Evolutionary conservation across 2,888 invertebrate species (phyloP), one percentile per base, ranked within the genome.

Genomic region (Plebejus argus): DNA sequence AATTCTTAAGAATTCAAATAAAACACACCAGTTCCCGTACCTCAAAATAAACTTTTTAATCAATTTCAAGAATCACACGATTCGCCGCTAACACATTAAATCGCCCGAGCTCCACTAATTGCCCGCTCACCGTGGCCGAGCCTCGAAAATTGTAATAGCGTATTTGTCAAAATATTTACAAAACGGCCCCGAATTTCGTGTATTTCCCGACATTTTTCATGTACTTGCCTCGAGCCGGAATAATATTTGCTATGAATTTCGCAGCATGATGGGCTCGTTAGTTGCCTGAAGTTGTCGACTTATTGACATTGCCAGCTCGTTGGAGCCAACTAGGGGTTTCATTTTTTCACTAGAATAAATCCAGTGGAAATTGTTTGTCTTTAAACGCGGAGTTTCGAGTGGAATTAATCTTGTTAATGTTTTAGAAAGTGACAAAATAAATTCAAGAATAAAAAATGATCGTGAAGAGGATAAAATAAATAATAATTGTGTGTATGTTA

Each of bases 231-330:
- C 70, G 79, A 81, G 79, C 79, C 83, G 85, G 85, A 86, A 89
- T 88, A 90, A 90, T 89, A 90, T 91, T 91, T 90, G 86, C 87
- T 81, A 82, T 85, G 85, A 85, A 83, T 85, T 83, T 82, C 84
- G 81, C 78, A 81, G 82, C 84, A 85, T 85, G 88, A 88, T 85
- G 85, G 82, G 85, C 88, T 90, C 90, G 91, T 91, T 90, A 90
- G 86, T 82, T 82, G 85, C 86, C 84, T 86, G 83, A 82, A 85
- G 83, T 85, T 84, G 84, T 83, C 82, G 86, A 87, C 86, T 85
- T 91, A 89, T 91, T 91, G 89, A 89, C 89, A 88, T 90, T 89
- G 82, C 85, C 89, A 89, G 90, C 90, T 91, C 90, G 90, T 90
- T 90, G 90, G 84, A 86, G 86, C 84, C 86, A 83, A 85, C 83